A percentile compares a stretch with the other conserved stretches of the same genome.
These are phyloP conservation scores for Scylla paramamosain DNA, from an alignment of 1,140 invertebrate genomes.

Conservation along the genomic window DNA sequence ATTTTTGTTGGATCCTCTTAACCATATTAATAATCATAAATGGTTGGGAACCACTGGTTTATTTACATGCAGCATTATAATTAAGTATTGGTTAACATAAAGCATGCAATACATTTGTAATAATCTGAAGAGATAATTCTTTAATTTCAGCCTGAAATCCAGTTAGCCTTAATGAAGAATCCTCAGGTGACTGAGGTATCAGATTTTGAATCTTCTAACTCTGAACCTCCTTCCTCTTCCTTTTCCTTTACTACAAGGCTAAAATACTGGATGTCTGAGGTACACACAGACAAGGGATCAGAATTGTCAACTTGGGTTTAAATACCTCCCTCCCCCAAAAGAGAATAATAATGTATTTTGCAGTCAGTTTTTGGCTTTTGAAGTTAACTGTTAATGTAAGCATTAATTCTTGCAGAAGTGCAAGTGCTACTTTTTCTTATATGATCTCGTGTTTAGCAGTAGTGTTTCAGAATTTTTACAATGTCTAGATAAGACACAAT, in stretches of 20 bases:
- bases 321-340: too few relatives aligned
- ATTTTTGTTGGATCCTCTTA: too few relatives aligned
- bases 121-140: constrained; percentile 30
- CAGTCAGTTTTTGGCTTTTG: not conserved
- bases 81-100: not conserved
- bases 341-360: not conserved
- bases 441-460: too few relatives aligned
- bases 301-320: constrained; percentile 53
- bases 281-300: constrained; percentile 23
- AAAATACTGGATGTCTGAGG: constrained; percentile 45
- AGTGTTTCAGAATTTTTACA: too few relatives aligned
- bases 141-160: constrained; percentile 54
- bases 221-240: constrained; percentile 29
- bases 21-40: too few relatives aligned
- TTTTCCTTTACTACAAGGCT: not conserved
- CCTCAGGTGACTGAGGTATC: constrained; percentile 32
- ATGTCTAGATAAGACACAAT: too few relatives aligned
- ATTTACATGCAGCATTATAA: not conserved
- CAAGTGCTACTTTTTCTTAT: too few relatives aligned
- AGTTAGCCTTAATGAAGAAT: constrained; percentile 24
- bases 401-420: too few relatives aligned
- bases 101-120: not conserved
- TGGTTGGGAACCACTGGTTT: too few relatives aligned
- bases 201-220: constrained; percentile 1
- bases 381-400: not conserved